These are phyloP conservation scores for Danaus plexippus DNA, from an alignment of 1,140 invertebrate genomes.

Conservation along the genomic window DNA sequence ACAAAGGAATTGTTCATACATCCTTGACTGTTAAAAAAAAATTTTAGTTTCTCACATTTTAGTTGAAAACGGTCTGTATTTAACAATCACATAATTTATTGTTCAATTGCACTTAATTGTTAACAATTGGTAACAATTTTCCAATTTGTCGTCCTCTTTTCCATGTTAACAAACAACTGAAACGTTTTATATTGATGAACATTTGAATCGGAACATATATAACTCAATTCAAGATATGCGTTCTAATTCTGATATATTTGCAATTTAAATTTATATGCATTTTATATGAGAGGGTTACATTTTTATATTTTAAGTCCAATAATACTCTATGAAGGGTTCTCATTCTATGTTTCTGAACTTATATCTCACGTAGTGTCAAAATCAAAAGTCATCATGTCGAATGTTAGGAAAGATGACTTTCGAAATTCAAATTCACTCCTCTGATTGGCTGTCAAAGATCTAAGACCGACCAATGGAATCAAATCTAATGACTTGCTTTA, in stretches of 20 bases:
- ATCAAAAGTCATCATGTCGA: constrained; percentile 58
- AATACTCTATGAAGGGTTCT: too few species aligned
- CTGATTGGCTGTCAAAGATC: constrained; percentile 59
- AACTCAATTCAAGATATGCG: too few species aligned
- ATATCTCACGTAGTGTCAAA: constrained; percentile 18
- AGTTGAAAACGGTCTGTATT: constrained; percentile 8
- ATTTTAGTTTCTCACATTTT: too few species aligned
- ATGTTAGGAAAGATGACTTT: constrained; percentile 46
- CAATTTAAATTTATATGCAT: too few species aligned
- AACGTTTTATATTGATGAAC: too few species aligned
- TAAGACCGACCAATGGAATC: constrained; percentile 49
- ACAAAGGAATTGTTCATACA: too few species aligned
- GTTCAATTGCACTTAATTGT: constrained; percentile 38
- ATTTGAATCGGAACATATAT: too few species aligned
- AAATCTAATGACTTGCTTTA: constrained; percentile 54
- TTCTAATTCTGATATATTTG: too few species aligned
- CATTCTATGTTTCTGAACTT: too few species aligned
- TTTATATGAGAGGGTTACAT: too few species aligned
- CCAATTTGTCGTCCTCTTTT: constrained; percentile 38
- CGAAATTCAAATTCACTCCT: constrained; percentile 31
- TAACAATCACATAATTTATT: constrained; percentile 25
- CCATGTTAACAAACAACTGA: constrained; percentile 5
- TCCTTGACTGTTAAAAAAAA: too few species aligned
- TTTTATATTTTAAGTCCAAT: too few species aligned
- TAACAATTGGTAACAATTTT: constrained; percentile 50